Evolutionary conservation across 2,888 invertebrate genomes (phyloP), one percentile per base, ranked within the genome.

Genomic region (Drosophila sordidapex): DNA sequence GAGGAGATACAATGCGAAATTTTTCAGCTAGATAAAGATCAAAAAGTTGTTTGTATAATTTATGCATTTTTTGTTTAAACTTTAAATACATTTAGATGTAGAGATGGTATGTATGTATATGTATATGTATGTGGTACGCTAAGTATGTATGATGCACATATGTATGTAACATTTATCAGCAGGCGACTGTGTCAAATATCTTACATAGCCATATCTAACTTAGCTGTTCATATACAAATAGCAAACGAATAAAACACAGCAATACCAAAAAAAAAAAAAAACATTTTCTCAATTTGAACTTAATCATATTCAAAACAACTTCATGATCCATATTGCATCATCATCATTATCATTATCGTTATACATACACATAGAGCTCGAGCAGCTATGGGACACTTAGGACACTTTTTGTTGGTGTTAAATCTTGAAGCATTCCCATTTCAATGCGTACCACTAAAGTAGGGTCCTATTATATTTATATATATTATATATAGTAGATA

Each of bases 61-160:
- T 67, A 70, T 58, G 79, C 51, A 18, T 33, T 27, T 18, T 21
- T 18, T 33, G 27, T n/a, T 40, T 43, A 49, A 25, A 46, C 25
- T 71, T 62, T 63, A 68, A 77, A 77, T 76, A 78, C 81, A 76
- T 68, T 78, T 66, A 80, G 56, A 69, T 75, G 69, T 46, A 40
- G 58, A 54, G 57, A 79, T 81, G 70, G 15, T 56, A 38, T 52
- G 60, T 59, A 51, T 66, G 36, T 76, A 21, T 21, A 21, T 21
- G 8, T 57, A 33, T 58, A 35, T 18, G 49, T 51, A 18, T 51
- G 49, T 70, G 57, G 21, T 46, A 13, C 13, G 21, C 46, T 15
- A 25, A 4, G 40, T 63, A 13, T 72, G 58, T 61, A 40, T 61
- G 38, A 2, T 53, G 53, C 18, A 46, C 46, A 25, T 54, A 38